phyloP scores from a whole-genome alignment of 2,113 vertebrate species.

The Oenanthe oenanthe region DNA sequence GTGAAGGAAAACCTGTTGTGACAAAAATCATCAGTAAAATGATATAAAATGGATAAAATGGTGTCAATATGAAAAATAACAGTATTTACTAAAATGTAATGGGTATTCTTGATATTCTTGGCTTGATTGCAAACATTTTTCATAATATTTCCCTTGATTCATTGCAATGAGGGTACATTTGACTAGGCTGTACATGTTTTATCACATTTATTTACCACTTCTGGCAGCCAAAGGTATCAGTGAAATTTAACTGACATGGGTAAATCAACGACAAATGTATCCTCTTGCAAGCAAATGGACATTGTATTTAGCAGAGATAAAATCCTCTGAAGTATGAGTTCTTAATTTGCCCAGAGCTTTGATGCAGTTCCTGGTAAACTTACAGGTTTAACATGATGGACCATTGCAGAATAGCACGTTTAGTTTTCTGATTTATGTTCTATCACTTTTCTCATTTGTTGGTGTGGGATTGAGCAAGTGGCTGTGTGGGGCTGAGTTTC shows the following conservation, averaged over 20 bases:
- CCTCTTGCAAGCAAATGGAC: neutral
- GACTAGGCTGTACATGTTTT: neutral
- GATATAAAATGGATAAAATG: neutral
- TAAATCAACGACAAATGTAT: neutral
- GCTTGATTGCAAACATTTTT: neutral
- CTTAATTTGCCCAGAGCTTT: neutral
- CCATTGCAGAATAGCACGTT: neutral
- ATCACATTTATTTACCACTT: neutral
- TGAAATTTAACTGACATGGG: neutral
- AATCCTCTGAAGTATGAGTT: neutral
- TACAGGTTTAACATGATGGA: neutral
- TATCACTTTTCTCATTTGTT: neutral
- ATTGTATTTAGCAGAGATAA: neutral
- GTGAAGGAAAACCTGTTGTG: neutral
- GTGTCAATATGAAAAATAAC: neutral
- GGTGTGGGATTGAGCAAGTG: neutral
- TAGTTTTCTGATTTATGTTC: neutral
- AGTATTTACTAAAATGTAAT: neutral
- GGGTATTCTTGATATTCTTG: neutral
- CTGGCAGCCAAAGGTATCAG: neutral
- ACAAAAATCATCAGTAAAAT: neutral
- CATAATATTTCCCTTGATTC: neutral
- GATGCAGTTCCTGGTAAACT: neutral
- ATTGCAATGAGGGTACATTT: neutral
- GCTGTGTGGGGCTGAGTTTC: neutral